phyloP scores from a whole-genome alignment of 2,113 vertebrate genomes.

The Orientallactaga bullata region DNA sequence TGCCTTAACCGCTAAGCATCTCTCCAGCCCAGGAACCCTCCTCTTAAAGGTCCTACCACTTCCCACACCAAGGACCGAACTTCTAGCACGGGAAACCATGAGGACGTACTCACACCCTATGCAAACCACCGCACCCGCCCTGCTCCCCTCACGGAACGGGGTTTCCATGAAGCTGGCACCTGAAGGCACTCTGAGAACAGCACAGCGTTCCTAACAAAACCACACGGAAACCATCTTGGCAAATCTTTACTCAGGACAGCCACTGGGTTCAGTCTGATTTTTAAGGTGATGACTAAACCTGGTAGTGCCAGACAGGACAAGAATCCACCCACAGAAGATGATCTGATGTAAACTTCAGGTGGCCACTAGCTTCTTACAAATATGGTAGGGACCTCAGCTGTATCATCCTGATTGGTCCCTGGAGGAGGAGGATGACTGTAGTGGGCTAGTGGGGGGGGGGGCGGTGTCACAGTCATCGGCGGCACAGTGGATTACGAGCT shows the following conservation, averaged over 20 bases:
- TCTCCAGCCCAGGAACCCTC: too few species aligned
- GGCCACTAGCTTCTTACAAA: neutral
- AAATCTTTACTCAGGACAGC: neutral
- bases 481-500: neutral
- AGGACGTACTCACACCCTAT: neutral
- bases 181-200: neutral
- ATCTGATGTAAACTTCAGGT: neutral
- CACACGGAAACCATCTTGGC: neutral
- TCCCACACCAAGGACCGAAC: neutral
- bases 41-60: neutral
- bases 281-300: neutral
- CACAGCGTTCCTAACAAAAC: neutral
- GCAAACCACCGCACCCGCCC: neutral
- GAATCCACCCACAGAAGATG: neutral
- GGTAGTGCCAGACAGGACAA: neutral
- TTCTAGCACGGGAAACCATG: neutral
- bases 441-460: rapidly evolving
- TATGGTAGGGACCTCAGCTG: neutral
- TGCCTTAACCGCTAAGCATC: too few species aligned
- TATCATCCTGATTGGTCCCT: rapidly evolving
- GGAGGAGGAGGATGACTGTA: too few species aligned
- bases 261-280: neutral
- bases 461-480: neutral
- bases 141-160: rapidly evolving
- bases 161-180: neutral